These are phyloP conservation scores for Cynocephalus volans DNA, from an alignment of 2,113 vertebrate species.

Conservation along the genomic window DNA sequence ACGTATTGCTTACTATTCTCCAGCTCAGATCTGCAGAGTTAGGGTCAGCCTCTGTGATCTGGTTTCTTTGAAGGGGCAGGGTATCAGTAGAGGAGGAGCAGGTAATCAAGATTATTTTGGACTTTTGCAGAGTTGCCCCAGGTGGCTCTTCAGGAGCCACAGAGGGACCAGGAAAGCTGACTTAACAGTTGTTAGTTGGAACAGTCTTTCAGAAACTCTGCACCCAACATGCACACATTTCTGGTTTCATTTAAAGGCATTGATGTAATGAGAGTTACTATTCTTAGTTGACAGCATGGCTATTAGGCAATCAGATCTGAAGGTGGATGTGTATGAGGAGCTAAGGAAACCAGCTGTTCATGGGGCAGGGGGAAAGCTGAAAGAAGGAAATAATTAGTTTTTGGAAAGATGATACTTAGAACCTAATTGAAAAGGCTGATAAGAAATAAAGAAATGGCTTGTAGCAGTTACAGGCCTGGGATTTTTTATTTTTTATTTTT, in stretches of 20 bases:
- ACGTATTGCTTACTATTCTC: not conserved
- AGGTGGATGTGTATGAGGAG: not conserved
- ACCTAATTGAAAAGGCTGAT: slow-evolving; percentile 16
- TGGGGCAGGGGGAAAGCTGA: not conserved
- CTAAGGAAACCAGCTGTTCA: not conserved
- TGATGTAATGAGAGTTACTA: not conserved
- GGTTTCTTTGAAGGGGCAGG: not conserved
- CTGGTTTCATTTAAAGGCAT: slow-evolving; percentile 48
- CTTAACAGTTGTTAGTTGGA: not conserved
- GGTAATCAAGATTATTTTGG: not conserved
- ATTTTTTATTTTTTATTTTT: slow-evolving; percentile 58
- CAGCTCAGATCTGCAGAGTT: not conserved
- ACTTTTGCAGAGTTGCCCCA: not conserved
- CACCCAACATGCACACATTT: not conserved
- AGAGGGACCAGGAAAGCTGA: not conserved
- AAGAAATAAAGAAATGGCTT: not conserved
- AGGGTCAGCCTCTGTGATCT: not conserved
- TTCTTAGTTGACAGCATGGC: not conserved
- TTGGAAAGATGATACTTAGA: not conserved
- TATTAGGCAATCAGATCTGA: not conserved
- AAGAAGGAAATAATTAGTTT: not conserved
- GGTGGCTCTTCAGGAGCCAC: not conserved
- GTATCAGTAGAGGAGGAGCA: not conserved
- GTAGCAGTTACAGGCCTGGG: not conserved
- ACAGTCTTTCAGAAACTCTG: slow-evolving; percentile 40